phyloP scores from a whole-genome alignment of 2,797 vertebrate genomes.

The Rhinoraja longicauda region DNA sequence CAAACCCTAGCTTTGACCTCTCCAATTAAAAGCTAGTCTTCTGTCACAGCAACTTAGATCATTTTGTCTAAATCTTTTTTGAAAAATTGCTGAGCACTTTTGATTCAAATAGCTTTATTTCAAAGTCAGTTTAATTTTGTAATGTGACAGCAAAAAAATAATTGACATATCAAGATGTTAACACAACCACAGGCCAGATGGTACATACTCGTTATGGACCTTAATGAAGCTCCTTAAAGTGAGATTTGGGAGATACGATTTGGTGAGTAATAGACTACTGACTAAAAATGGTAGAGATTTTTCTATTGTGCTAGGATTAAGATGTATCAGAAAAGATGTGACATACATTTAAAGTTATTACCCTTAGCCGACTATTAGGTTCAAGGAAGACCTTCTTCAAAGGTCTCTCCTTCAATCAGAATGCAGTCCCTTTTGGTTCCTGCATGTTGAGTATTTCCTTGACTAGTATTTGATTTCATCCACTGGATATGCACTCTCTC shows the following conservation, averaged over 20 bases:
- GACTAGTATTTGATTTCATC: conserved; percentile 13
- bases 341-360: neutral
- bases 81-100: neutral
- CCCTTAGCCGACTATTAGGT: neutral
- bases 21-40: neutral
- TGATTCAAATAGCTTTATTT: conserved; percentile 6
- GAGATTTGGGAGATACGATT: neutral
- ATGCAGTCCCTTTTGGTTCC: neutral
- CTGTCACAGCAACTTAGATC: neutral
- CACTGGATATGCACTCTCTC: neutral
- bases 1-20: neutral
- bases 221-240: neutral
- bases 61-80: conserved; percentile 24
- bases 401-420: neutral
- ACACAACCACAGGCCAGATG: conserved; percentile 1
- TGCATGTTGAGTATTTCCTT: neutral
- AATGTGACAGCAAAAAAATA: neutral
- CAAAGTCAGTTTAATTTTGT: conserved; percentile 20
- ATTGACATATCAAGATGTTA: conserved; percentile 1
- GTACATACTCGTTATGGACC: neutral
- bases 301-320: conserved; percentile 13
- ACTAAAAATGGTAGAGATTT: neutral
- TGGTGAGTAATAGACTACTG: neutral
- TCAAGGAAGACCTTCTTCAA: neutral
- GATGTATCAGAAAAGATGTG: neutral